Evolutionary conservation across 2,113 vertebrate species (phyloP), one percentile per base, ranked within the genome.

Genomic region (Acrocephalus kingi): DNA sequence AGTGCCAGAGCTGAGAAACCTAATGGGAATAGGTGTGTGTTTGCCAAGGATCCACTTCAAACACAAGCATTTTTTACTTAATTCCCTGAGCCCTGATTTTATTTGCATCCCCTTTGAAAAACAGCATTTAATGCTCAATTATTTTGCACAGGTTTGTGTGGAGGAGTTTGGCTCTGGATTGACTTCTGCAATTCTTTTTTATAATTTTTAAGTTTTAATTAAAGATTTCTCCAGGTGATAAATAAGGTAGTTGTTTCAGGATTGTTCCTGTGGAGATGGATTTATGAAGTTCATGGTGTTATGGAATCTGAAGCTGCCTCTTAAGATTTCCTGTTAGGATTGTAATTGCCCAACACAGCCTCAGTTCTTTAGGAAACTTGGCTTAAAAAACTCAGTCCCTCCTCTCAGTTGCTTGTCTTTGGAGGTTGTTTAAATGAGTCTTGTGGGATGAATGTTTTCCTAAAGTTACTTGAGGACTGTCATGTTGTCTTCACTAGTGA

Each of bases 11-110:
- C 33, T 90, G 63, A 88, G 80, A 64, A 76, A 30, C 49, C 45
- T 51, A 1, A 67, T 18, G 0, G 2, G 49, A 66, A 3, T 51
- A 67, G 22, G 9, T 9, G 9, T 49, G n/a, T 6, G 0, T 62
- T 90, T 88, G 49, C 58, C 58, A 56, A 62, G 41, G 27, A 61
- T 27, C 19, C 31, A 24, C 49, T 76, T 61, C 19, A 59, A 67
- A 71, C 14, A 17, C 25, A 20, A 28, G 5, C 10, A 3, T 30
- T n/a, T 83, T 56, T 71, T 15, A 17, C 20, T 68, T 64, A n/a
- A 17, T n/a, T 87, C 25, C 28, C 18, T 9, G 43, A 89, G 45
- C 19, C 52, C 28, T 62, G 52, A 18, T 73, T 62, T 71, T 69
- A 48, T 74, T 58, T 84, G 25, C 30, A 22, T 69, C 31, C 41